Percentiles rank a stretch among this genome's conserved stretches.
These are phyloP conservation scores for Odontamblyopus lacepedii DNA, from an alignment of 2,797 vertebrate species.

Conservation along the genomic window DNA sequence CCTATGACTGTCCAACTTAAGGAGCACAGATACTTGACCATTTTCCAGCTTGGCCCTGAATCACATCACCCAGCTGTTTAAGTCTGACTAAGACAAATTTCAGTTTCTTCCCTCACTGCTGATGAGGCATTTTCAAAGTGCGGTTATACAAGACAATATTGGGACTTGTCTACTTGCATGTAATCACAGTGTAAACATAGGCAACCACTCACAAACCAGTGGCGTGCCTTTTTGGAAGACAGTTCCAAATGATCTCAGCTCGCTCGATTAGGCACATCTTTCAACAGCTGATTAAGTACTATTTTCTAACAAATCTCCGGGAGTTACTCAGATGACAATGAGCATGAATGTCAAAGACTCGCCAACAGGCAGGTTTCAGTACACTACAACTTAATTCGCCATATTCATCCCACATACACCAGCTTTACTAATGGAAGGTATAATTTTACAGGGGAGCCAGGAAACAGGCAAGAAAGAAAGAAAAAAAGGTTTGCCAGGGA, in stretches of 20 bases:
- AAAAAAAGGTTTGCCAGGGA: conserved; percentile 22
- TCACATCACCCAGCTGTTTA: not conserved
- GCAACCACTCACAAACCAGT: not conserved
- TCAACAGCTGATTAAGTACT: conserved; percentile 47
- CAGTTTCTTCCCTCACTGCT: not conserved
- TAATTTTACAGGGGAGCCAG: conserved; percentile 13
- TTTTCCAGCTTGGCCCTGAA: not conserved
- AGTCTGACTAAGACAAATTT: conserved; percentile 4
- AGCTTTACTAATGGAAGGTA: conserved; percentile 43
- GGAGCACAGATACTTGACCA: not conserved
- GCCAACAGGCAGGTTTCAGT: conserved; percentile 24
- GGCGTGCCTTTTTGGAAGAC: not conserved
- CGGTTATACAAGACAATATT: not conserved
- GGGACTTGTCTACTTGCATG: not conserved
- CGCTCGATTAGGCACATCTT: conserved; percentile 28
- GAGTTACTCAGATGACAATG: conserved; percentile 53
- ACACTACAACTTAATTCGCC: conserved; percentile 27
- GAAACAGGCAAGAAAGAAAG: conserved; percentile 23
- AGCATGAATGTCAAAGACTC: conserved; percentile 22
- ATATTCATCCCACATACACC: conserved; percentile 25
- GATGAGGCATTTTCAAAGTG: not conserved
- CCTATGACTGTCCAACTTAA: not conserved
- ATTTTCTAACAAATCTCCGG: conserved; percentile 30
- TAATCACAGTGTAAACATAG: conserved; percentile 2
- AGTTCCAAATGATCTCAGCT: conserved; percentile 13